Percentiles rank a stretch among this genome's conserved stretches.
Conservation (phyloP, 2,797 vertebrate genomes). For the Champsocephalus gunnari region DNA sequence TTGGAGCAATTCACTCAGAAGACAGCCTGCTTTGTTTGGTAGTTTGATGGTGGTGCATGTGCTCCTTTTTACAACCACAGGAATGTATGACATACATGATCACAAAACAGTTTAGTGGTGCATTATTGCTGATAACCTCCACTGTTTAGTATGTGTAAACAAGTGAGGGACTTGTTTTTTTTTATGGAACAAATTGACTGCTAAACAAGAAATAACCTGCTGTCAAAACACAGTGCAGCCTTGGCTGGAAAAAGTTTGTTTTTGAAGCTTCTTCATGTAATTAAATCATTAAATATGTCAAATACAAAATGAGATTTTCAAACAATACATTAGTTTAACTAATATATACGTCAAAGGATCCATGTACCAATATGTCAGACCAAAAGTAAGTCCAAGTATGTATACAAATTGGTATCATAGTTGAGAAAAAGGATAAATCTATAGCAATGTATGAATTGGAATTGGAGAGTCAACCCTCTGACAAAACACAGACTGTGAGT, state of each 20-base stretch:
- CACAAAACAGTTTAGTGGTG: slow-evolving; percentile 7
- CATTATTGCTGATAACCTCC: slow-evolving; percentile 14
- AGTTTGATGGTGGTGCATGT: background rate
- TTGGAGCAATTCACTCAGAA: slow-evolving; percentile 30
- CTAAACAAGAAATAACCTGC: slow-evolving; percentile 19
- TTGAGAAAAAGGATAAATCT: background rate
- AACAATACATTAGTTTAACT: background rate
- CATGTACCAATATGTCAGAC: background rate
- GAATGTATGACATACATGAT: slow-evolving; percentile 55
- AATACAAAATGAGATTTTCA: too few species aligned
- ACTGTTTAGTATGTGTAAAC: slow-evolving; percentile 30
- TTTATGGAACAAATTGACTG: slow-evolving; percentile 17
- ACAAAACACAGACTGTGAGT: background rate
- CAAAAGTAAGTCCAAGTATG: background rate
- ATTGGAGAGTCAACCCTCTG: background rate
- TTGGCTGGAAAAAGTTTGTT: background rate
- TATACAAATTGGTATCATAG: background rate
- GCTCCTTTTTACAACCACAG: slow-evolving; percentile 44
- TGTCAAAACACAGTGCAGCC: slow-evolving; percentile 5
- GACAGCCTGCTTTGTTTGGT: slow-evolving; percentile 37
- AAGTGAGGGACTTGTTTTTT: slow-evolving; percentile 8
- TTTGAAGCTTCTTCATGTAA: background rate
- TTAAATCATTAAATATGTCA: background rate
- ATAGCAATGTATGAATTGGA: background rate
- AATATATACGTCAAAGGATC: background rate